Conservation (phyloP, 2,888 invertebrate genomes). For the Tenthredo distinguenda region DNA sequence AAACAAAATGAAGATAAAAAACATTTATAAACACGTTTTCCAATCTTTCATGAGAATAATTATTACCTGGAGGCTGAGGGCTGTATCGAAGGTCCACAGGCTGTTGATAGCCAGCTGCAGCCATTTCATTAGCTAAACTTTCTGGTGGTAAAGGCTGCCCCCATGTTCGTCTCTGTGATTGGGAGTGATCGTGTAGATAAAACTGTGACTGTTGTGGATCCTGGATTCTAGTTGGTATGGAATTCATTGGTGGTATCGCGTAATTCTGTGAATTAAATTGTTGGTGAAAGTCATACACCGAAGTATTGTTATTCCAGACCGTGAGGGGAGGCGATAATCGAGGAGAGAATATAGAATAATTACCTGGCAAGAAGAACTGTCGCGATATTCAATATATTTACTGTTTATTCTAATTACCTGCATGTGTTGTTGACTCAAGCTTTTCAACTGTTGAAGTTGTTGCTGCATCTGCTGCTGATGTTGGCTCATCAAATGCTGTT, state of each 20-base stretch:
- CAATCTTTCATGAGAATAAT: neutral
- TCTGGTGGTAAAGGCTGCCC: conserved; percentile 78
- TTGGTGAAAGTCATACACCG: conserved; percentile 55
- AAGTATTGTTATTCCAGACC: conserved; percentile 56
- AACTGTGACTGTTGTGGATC: conserved; percentile 83
- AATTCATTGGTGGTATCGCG: conserved; percentile 70
- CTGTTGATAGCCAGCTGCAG: conserved; percentile 73
- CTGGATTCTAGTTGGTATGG: conserved; percentile 71
- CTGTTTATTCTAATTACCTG: conserved; percentile 64
- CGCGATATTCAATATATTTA: neutral
- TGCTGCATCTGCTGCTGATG: conserved; percentile 81
- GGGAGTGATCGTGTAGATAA: conserved; percentile 86
- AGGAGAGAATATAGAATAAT: conserved; percentile 1
- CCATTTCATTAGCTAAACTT: conserved; percentile 74
- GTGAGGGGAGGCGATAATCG: neutral
- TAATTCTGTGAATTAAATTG: conserved; percentile 64
- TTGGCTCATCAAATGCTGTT: conserved; percentile 82
- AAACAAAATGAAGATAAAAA: neutral
- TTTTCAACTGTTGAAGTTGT: conserved; percentile 81
- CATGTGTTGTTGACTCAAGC: conserved; percentile 74
- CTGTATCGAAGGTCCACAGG: conserved; percentile 72
- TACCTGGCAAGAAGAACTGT: neutral
- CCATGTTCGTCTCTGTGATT: conserved; percentile 79
- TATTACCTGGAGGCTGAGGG: conserved; percentile 69
- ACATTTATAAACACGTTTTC: neutral